phyloP scores from a whole-genome alignment of 2,797 vertebrate species.

The Nyctalus aviator region DNA sequence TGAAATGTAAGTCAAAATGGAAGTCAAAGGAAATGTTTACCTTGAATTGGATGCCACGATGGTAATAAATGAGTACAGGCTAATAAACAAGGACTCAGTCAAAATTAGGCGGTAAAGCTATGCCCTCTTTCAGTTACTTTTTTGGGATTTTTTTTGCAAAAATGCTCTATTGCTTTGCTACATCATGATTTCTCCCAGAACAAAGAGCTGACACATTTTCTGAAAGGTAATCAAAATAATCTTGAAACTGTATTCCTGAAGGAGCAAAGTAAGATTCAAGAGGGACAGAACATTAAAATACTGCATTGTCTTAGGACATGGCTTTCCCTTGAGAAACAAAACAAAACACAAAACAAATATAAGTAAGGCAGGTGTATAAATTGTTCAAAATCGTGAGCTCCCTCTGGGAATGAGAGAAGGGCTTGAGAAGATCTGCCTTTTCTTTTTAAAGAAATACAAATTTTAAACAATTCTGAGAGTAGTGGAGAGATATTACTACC shows the following conservation, averaged over 20 bases:
- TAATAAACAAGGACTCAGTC: neutral
- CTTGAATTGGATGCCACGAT: neutral
- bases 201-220: constrained; percentile 12
- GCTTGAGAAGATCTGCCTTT: neutral
- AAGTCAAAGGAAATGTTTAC: constrained; percentile 27
- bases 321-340: constrained; percentile 3
- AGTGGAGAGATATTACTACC: neutral
- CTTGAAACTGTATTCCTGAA: constrained; percentile 21
- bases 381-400: neutral
- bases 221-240: constrained; percentile 36
- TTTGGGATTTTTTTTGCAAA: constrained; percentile 37
- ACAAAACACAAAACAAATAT: neutral
- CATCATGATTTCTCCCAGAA: neutral
- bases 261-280: neutral
- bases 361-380: neutral
- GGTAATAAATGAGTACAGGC: neutral
- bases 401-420: neutral
- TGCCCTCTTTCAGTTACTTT: neutral
- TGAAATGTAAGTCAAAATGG: neutral
- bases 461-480: neutral
- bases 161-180: neutral
- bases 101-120: constrained; percentile 1
- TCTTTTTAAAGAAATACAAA: neutral
- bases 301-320: neutral
- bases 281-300: constrained; percentile 10